phyloP scores from a whole-genome alignment of 2,113 vertebrate species.

The Oplegnathus fasciatus region DNA sequence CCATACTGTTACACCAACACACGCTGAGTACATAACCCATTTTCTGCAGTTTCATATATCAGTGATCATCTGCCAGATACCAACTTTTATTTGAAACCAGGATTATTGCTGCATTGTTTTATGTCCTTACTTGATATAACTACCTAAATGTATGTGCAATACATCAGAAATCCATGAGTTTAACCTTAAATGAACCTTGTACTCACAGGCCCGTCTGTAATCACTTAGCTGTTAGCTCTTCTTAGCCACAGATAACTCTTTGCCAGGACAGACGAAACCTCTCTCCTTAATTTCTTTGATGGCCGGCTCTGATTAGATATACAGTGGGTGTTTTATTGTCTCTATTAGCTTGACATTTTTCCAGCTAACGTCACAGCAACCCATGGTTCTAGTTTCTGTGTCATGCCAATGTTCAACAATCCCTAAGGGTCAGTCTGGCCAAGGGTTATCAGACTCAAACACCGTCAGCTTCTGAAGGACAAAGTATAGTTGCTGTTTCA shows the following conservation, averaged over 20 bases:
- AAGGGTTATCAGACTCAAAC: constrained; percentile 61
- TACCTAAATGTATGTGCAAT: not conserved
- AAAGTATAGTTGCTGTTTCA: constrained; percentile 59
- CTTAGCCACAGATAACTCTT: constrained; percentile 1
- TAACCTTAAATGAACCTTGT: constrained; percentile 5
- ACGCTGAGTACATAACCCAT: no score
- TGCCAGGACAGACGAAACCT: not conserved
- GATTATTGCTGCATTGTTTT: not conserved
- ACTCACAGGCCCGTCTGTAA: not conserved
- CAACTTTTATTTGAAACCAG: not conserved
- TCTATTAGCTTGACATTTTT: constrained; percentile 18
- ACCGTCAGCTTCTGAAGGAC: constrained; percentile 58
- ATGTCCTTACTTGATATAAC: not conserved
- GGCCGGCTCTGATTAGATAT: constrained; percentile 37
- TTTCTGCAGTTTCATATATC: not conserved
- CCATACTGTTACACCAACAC: not conserved
- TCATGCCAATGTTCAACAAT: constrained; percentile 42
- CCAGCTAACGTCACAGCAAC: constrained; percentile 5
- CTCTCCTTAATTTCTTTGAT: constrained; percentile 21
- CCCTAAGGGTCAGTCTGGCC: constrained; percentile 44
- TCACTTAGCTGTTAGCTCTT: constrained; percentile 12
- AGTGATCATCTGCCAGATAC: not conserved
- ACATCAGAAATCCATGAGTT: not conserved
- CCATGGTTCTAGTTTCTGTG: constrained; percentile 39
- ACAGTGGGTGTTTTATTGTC: constrained; percentile 38